Evolutionary conservation across 2,113 vertebrate species (phyloP).

Genomic region (Petrocephalus microphthalmus): DNA sequence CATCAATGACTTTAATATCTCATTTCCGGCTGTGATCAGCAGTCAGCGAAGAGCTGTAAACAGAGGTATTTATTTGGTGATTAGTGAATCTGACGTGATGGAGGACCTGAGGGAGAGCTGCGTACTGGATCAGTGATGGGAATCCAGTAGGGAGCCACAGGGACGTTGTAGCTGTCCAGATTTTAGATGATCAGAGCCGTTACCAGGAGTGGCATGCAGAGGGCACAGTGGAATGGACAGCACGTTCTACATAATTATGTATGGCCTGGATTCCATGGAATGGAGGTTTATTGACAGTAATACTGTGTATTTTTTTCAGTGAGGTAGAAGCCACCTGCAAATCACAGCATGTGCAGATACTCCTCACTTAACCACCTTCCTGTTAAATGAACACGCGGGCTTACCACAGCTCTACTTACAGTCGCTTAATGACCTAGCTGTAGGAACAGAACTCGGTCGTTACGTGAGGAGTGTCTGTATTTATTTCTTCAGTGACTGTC

Average conservation of each 20-base stretch:
- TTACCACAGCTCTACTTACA: too few relatives aligned
- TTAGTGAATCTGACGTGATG: neutral
- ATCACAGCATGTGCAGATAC: neutral
- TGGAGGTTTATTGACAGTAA: neutral
- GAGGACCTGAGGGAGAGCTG: neutral
- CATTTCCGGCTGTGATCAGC: neutral
- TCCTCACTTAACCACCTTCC: too few relatives aligned
- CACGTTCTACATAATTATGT: neutral
- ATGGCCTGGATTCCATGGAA: neutral
- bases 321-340: neutral
- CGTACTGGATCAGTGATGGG: neutral
- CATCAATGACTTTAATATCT: neutral
- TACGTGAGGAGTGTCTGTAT: too few relatives aligned
- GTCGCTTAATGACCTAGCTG: too few relatives aligned
- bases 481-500: neutral
- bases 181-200: neutral
- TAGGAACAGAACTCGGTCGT: too few relatives aligned
- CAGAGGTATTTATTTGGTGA: neutral
- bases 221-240: neutral
- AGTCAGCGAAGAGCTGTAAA: neutral
- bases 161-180: neutral
- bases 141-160: neutral
- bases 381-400: too few relatives aligned
- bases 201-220: neutral
- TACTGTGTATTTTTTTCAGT: neutral